Evolutionary conservation across 2,797 vertebrate genomes (phyloP), one percentile per base, ranked within the genome.

Genomic region (Lepilemur ruficaudatus): DNA sequence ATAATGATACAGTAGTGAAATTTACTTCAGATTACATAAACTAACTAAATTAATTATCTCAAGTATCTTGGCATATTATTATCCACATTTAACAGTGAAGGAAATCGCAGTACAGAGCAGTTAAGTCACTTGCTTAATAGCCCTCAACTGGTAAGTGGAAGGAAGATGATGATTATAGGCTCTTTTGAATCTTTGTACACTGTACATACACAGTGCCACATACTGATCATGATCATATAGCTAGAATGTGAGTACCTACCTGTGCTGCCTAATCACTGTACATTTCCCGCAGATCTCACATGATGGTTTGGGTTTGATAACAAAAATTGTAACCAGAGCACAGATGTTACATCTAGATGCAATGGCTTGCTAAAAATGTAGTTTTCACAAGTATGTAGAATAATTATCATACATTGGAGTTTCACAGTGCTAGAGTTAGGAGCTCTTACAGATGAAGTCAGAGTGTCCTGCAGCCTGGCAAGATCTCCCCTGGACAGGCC

Each of bases 201-300:
- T 43, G 7, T 50, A 4, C 2, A 7, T 70, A 6, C 9, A 22
- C 23, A 48, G 17, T 38, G 15, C 2, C 4, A 5, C 15, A 15
- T 11, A 35, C 7, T 41, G 25, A 59, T 5, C 1, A 0, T 32
- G 15, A 5, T 14, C 5, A 12, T 2, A 4, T 0, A 43, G 1
- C 46, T 81, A 2, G n/a, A 18, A 6, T 30, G 1, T 3, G 25
- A 70, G 1, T 35, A 17, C 0, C 1, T 4, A 10, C 15, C 4
- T 15, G 17, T 63, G 18, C 17, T 86, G 32, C 32, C 22, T 82
- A 1, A 8, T 78, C 65, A 79, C 18, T 11, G 3, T 61, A 3
- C 5, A 43, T 50, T 87, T 82, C 57, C 59, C 84, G 0, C 7
- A 35, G 14, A 13, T 1, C 20, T 61, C 69, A 55, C 7, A 43